Conservation (phyloP, 2,797 vertebrate genomes). For the Alectoris magna region DNA sequence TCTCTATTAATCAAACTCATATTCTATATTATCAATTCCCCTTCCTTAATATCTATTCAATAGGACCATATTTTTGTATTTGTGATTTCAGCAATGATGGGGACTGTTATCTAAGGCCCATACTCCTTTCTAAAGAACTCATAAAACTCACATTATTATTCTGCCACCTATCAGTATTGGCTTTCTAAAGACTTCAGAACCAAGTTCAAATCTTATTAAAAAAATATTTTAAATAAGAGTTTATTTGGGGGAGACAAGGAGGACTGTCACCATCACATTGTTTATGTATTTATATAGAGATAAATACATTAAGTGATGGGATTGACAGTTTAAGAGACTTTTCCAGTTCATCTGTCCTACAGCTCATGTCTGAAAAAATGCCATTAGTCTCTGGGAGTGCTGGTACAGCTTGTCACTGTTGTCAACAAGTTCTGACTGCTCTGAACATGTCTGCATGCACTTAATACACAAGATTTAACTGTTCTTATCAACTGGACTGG, state of each 20-base stretch:
- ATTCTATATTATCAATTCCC: not conserved
- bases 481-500: not conserved
- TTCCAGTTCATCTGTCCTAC: not conserved
- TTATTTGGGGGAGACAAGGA: not conserved
- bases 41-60: not conserved
- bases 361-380: not conserved
- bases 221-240: not conserved
- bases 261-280: not conserved
- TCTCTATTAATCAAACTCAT: not conserved
- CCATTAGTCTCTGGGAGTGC: not conserved
- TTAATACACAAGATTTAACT: not conserved
- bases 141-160: not conserved
- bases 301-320: not conserved
- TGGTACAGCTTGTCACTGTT: not conserved
- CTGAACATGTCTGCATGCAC: not conserved
- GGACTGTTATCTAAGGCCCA: not conserved
- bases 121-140: not conserved
- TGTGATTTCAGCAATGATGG: not conserved
- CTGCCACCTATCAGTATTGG: not conserved
- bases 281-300: not conserved
- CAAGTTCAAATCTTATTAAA: not conserved
- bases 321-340: not conserved
- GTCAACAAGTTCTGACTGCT: not conserved
- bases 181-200: not conserved
- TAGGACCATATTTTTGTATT: not conserved